Evolutionary conservation across 2,888 invertebrate genomes (phyloP).

Genomic region (Keiferia lycopersicella): DNA sequence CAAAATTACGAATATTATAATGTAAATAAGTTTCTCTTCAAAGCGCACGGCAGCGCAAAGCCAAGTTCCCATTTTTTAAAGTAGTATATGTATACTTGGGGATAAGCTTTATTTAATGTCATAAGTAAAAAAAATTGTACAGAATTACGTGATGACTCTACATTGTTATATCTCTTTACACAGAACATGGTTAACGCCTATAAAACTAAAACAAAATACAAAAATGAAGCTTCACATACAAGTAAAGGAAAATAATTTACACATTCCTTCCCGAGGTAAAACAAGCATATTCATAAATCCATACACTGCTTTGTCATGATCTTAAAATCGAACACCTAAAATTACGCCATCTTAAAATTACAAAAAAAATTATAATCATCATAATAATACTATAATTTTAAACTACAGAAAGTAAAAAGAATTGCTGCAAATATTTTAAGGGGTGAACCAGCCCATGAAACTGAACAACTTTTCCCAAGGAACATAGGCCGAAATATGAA

Average conservation of each 20-base stretch:
- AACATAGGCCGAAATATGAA: too few relatives aligned
- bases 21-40: background rate
- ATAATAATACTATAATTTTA: constrained; percentile 64
- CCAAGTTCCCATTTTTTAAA: background rate
- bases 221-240: constrained; percentile 65
- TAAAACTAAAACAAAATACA: constrained; percentile 50
- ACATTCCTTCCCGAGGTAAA: constrained; percentile 55
- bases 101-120: constrained; percentile 26
- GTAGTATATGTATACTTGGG: constrained; percentile 38
- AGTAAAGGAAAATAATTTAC: constrained; percentile 56
- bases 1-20: background rate
- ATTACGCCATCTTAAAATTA: constrained; percentile 76
- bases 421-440: too few relatives aligned
- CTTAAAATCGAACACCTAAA: constrained; percentile 73
- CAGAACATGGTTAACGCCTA: constrained; percentile 44
- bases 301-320: constrained; percentile 76
- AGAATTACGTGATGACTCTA: constrained; percentile 42
- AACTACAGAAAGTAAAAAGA: too few relatives aligned
- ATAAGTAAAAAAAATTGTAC: constrained; percentile 34
- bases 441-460: too few relatives aligned
- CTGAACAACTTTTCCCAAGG: too few relatives aligned
- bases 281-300: constrained; percentile 62
- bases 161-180: constrained; percentile 40
- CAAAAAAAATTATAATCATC: constrained; percentile 52
- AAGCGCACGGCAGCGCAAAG: background rate